Conservation (phyloP, 1,140 invertebrate species). For the Luehdorfia chinensis region DNA sequence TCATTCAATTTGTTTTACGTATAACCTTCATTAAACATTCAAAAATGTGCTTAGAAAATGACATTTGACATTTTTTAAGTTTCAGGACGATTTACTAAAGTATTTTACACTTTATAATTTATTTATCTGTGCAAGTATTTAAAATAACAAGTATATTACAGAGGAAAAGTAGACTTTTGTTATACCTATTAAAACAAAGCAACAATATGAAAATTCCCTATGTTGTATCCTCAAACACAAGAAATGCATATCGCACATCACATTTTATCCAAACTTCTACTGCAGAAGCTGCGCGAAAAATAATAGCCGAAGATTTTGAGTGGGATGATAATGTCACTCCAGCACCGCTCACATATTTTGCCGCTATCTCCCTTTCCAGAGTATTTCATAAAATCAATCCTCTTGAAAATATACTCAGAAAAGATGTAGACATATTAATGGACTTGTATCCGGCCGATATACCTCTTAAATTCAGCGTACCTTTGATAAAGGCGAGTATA, state of each 20-base stretch:
- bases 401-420: conserved; percentile 51
- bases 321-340: conserved; percentile 61
- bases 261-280: conserved; percentile 38
- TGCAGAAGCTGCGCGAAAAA: conserved; percentile 43
- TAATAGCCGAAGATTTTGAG: conserved; percentile 64
- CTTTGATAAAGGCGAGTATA: conserved; percentile 50
- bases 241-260: conserved; percentile 45
- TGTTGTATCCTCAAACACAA: conserved; percentile 44
- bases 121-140: no score
- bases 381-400: conserved; percentile 63
- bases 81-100: no score
- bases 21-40: no score
- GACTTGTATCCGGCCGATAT: conserved; percentile 65
- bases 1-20: no score
- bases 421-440: conserved; percentile 65
- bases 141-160: no score
- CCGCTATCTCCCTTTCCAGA: conserved; percentile 44
- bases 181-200: not conserved
- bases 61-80: no score
- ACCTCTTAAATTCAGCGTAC: conserved; percentile 58
- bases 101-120: no score
- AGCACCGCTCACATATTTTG: conserved; percentile 55
- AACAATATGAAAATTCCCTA: conserved; percentile 63
- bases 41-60: no score
- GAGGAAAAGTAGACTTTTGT: not conserved